These are phyloP conservation scores for Schizopygopsis malacanthus DNA, from an alignment of 2,797 vertebrate species.

Conservation along the genomic window DNA sequence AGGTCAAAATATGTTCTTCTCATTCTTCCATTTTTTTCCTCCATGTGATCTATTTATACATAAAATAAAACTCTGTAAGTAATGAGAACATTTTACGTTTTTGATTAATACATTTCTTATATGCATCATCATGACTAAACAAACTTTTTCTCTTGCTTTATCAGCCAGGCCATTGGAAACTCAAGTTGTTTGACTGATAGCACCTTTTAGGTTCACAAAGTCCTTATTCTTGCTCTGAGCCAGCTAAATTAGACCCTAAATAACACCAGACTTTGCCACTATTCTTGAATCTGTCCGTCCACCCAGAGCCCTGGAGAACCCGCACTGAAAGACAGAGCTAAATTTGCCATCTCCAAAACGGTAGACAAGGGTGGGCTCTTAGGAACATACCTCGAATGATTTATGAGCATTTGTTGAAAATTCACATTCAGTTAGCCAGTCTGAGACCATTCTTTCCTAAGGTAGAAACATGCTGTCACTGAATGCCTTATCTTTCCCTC, in stretches of 20 bases:
- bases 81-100: not conserved
- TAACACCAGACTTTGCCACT: conserved; percentile 64
- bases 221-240: conserved; percentile 51
- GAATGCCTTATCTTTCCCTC: conserved; percentile 31
- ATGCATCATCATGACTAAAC: not conserved
- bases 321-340: conserved; percentile 56
- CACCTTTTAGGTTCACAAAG: conserved; percentile 44
- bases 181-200: conserved; percentile 54
- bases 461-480: conserved; percentile 60
- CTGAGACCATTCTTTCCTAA: conserved; percentile 48
- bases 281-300: conserved; percentile 73
- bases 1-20: conserved; percentile 22
- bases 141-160: not conserved
- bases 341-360: conserved; percentile 56
- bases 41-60: conserved; percentile 34
- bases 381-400: conserved; percentile 65
- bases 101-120: not conserved
- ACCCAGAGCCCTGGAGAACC: conserved; percentile 67
- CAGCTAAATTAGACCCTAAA: conserved; percentile 66
- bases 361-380: conserved; percentile 56
- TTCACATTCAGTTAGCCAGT: conserved; percentile 60
- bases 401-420: conserved; percentile 67
- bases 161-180: conserved; percentile 26
- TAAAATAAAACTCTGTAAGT: not conserved
- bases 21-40: not conserved